These are phyloP conservation scores for Apis cerana DNA, from an alignment of 1,140 invertebrate genomes.

Conservation along the genomic window DNA sequence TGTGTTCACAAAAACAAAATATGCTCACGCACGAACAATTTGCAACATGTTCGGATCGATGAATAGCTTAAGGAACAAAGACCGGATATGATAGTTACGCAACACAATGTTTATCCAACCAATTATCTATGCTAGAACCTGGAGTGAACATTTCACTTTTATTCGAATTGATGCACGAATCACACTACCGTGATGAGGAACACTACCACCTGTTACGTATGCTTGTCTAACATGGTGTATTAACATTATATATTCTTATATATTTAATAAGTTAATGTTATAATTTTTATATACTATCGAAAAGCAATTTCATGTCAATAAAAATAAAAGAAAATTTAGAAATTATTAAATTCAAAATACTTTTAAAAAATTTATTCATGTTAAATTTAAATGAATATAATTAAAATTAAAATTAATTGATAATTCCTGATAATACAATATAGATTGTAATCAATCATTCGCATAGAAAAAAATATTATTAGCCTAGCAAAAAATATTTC, in stretches of 20 bases:
- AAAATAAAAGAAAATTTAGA: not conserved
- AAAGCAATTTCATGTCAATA: not conserved
- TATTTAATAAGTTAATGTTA: not conserved
- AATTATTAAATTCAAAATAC: not conserved
- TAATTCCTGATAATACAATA: not conserved
- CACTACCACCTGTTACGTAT: constrained; percentile 44
- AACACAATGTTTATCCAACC: constrained; percentile 70
- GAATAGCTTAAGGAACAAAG: constrained; percentile 66
- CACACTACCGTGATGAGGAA: constrained; percentile 17
- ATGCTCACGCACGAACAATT: not conserved
- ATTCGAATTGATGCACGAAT: constrained; percentile 59
- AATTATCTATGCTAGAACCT: constrained; percentile 72
- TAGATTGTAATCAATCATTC: not conserved
- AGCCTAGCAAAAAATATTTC: not conserved
- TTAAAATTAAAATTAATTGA: too few relatives aligned
- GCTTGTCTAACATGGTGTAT: not conserved
- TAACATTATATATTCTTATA: not conserved
- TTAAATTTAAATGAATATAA: not conserved
- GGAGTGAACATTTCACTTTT: constrained; percentile 73
- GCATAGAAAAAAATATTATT: too few relatives aligned
- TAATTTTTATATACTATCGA: not conserved
- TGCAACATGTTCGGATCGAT: not conserved
- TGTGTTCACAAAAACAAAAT: constrained; percentile 7
- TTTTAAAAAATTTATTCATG: not conserved
- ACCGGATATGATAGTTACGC: constrained; percentile 71